Percentiles rank a stretch among this genome's conserved stretches.
Evolutionary conservation across 23 tunicate species (phyloP).

Genomic region (Corella eumyota): DNA sequence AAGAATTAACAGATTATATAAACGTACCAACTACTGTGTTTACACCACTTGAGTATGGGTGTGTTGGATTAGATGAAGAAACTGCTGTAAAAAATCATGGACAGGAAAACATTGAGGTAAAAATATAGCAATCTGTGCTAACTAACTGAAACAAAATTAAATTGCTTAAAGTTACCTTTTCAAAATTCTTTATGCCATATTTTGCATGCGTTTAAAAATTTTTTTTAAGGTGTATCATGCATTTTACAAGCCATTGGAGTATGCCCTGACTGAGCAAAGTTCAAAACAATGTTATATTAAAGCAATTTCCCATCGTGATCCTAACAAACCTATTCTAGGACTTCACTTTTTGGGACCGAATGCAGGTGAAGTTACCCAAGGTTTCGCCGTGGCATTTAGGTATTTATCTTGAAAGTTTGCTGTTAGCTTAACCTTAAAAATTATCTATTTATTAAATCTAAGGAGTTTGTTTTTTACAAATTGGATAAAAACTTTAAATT

Average conservation of each 20-base stretch:
- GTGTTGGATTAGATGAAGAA: slow-evolving; percentile 79
- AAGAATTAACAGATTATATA: slow-evolving; percentile 31
- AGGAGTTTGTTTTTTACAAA: too few species aligned
- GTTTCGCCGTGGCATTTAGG: slow-evolving; percentile 91
- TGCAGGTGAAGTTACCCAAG: slow-evolving; percentile 87
- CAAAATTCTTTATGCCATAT: too few species aligned
- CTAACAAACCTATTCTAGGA: slow-evolving; percentile 24
- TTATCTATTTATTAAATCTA: too few species aligned
- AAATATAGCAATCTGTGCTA: too few species aligned
- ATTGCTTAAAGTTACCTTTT: too few species aligned
- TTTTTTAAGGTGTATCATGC: slow-evolving; percentile 65
- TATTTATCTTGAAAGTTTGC: too few species aligned
- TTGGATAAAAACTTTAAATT: not conserved
- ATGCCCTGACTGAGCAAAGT: slow-evolving; percentile 31
- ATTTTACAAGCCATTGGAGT: slow-evolving; percentile 72
- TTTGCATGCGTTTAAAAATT: too few species aligned
- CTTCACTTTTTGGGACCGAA: slow-evolving; percentile 76
- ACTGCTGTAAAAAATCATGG: slow-evolving; percentile 50
- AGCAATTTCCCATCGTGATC: not conserved
- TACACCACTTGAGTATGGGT: slow-evolving; percentile 84
- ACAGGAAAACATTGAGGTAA: slow-evolving; percentile 49
- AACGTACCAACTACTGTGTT: slow-evolving; percentile 84
- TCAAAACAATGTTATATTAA: not conserved
- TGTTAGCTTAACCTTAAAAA: too few species aligned
- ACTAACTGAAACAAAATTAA: too few species aligned